Evolutionary conservation across 2,888 invertebrate species (phyloP), one percentile per base, ranked within the genome.

Genomic region (Ormia ochracea): DNA sequence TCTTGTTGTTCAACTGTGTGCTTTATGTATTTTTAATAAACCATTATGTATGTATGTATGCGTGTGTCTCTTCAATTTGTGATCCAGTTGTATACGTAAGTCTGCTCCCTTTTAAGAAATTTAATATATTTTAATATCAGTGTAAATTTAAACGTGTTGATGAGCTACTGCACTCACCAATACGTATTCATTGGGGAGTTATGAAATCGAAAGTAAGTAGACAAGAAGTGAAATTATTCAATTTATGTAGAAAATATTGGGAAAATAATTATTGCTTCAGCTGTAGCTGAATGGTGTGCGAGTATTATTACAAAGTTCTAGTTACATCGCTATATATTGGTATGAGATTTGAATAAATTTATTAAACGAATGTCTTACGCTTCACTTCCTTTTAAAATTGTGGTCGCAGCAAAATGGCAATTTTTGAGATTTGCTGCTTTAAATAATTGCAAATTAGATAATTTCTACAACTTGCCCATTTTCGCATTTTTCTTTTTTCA

Each of bases 21-120:
- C 80, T 68, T 80, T 80, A 68, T 80, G 80, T 80, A 76, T 80
- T 80, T 80, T 80, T 80, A 80, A 80, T 76, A 80, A 80, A 72
- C 68, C 72, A 63, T 76, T 76, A 61, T 33, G 26, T 75, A 19
- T 69, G 54, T 69, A 23, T 61, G 21, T 52, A 0, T 17, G n/a
- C n/a, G 17, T 14, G 48, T 48, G 31, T 36, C 17, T 41, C 17
- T 41, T 26, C 12, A 33, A 10, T 41, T 1, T 74, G 19, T 50
- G 19, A n/a, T n/a, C n/a, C n/a, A 41, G 38, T 41, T 73, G 19
- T 36, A 28, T 31, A n/a, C n/a, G n/a, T n/a, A n/a, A n/a, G n/a
- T n/a, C n/a, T n/a, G n/a, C n/a, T n/a, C n/a, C n/a, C n/a, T n/a
- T n/a, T n/a, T n/a, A n/a, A n/a, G 12, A 50, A 65, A 65, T 38